Percentiles rank a stretch among this genome's conserved stretches.
phyloP scores from a whole-genome alignment of 2,888 invertebrate genomes.

The Myopa testacea region DNA sequence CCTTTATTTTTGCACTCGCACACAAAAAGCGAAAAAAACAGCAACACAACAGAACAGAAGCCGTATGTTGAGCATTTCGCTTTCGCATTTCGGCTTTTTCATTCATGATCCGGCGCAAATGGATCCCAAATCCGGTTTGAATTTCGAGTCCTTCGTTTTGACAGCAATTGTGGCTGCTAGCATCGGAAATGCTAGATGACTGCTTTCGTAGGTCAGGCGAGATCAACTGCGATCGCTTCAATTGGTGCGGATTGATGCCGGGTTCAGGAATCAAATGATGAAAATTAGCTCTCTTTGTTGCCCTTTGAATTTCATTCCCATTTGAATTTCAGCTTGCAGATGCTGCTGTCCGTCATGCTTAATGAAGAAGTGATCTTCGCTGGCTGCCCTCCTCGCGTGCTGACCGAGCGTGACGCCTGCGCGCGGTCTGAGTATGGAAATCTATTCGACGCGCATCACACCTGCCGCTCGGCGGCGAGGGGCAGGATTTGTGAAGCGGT shows the following conservation, averaged over 20 bases:
- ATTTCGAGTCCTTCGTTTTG: background rate
- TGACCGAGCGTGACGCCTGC: slow-evolving; percentile 37
- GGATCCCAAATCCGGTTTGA: background rate
- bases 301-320: background rate
- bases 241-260: slow-evolving; percentile 8
- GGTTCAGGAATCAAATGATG: slow-evolving; percentile 22
- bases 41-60: background rate
- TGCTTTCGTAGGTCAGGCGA: background rate
- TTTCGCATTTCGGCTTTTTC: background rate
- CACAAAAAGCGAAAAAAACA: background rate
- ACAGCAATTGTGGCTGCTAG: background rate
- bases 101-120: background rate
- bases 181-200: background rate
- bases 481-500: background rate
- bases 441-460: slow-evolving; percentile 30
- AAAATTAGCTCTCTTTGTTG: slow-evolving; percentile 22
- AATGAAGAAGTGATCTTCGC: slow-evolving; percentile 29
- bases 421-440: slow-evolving; percentile 15
- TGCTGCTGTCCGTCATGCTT: slow-evolving; percentile 32
- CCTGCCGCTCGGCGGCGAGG: slow-evolving; percentile 3
- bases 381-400: slow-evolving; percentile 15
- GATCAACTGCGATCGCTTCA: slow-evolving; percentile 1
- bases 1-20: background rate
- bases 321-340: slow-evolving; percentile 19
- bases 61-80: slow-evolving; percentile 18